Evolutionary conservation across 2,113 vertebrate genomes (phyloP).

Genomic region (Lycocorax pyrrhopterus): DNA sequence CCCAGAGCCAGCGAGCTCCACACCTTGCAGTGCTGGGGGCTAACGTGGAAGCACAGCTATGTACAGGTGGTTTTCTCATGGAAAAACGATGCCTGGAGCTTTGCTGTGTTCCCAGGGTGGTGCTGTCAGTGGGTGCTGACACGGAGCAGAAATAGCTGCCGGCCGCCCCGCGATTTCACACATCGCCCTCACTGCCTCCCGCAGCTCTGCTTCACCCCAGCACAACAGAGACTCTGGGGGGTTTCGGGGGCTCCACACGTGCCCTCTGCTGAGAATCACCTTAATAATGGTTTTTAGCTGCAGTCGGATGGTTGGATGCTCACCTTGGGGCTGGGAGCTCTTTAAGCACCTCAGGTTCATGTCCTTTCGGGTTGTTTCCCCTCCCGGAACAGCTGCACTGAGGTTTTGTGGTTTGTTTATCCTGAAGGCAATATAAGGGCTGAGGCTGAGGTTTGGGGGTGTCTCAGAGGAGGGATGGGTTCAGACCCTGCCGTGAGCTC

Average conservation of each 20-base stretch:
- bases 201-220: not conserved
- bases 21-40: rapidly evolving
- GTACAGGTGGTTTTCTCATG: rapidly evolving
- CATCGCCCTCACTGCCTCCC: not conserved
- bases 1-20: not conserved
- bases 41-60: rapidly evolving
- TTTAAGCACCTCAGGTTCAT: not conserved
- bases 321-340: not conserved
- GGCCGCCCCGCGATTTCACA: not conserved
- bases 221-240: not conserved
- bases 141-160: conserved; percentile 16
- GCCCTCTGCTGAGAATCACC: not conserved
- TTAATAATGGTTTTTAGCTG: rapidly evolving
- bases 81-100: not conserved
- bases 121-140: conserved; percentile 54
- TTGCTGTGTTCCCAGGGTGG: not conserved
- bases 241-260: rapidly evolving
- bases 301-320: rapidly evolving
- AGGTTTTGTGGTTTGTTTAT: not conserved
- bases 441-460: not conserved
- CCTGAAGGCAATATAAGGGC: not conserved
- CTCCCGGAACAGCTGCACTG: not conserved
- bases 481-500: rapidly evolving
- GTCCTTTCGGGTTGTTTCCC: not conserved
- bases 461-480: not conserved